Base-by-base conservation (phyloP, 1,140 invertebrate species). In the Drosophila lacteicornis region DNA sequence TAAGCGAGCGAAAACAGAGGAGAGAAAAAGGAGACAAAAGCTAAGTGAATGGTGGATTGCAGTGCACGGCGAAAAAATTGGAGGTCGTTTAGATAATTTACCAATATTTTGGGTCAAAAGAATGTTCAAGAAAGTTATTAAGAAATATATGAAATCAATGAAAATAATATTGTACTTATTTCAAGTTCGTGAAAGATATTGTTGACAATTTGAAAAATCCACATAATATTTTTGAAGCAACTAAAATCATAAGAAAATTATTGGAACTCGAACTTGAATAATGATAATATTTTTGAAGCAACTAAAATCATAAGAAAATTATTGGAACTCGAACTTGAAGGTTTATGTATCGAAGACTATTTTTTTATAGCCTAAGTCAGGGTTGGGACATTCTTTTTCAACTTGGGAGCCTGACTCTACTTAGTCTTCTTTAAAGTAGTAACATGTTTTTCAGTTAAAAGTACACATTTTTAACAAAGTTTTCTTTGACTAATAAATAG, bases 1-100 rank as follows among this genome's bases (percentile, higher is more conserved):
- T 25, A 38, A 50, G 19, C n/a, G 50, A 47, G 56, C 25, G 53
- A 49, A 42, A 38, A 55, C 22, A 12, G 25, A 40, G 43, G 19
- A 40, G 43, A 57, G 22, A 30, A 60, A 70, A 73, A 59, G 69
- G 45, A 71, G 45, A 73, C 66, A 71, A 73, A 73, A 73, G 67
- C 36, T 38, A 50, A 73, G 69, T 73, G 69, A 73, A 51, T 71
- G 66, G 51, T 42, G 8, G 5, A 49, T 13, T 62, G 57, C 22
- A 66, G 22, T n/a, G 15, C 33, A 22, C 12, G 12, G 43, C 15
- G 40, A 65, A 42, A 4, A 55, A 55, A 40, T 15, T 0, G 33
- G 7, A 22, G 36, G 15, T 15, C 7, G 2, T 19, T 9, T 55
- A 9, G 49, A 17, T 5, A 30, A 43, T 0, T 11, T 4, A 1